A percentile compares a stretch with the other conserved stretches of the same genome.
phyloP scores from a whole-genome alignment of 2,888 invertebrate genomes.

The Eristalis tenax region DNA sequence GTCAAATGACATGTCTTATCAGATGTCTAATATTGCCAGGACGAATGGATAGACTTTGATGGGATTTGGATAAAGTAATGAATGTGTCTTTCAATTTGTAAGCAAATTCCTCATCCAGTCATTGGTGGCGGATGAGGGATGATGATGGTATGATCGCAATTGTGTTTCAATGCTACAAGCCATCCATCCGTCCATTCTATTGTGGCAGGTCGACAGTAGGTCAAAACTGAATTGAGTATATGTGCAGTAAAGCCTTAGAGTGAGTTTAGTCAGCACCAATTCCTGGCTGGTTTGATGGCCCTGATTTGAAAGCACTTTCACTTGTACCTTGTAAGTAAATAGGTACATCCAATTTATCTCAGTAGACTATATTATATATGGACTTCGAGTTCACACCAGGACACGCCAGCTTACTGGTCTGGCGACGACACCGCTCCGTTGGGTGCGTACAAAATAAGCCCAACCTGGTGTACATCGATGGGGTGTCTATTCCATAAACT shows the following conservation, averaged over 20 bases:
- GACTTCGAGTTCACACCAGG: not conserved
- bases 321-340: no score
- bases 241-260: not conserved
- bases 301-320: no score
- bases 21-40: not conserved
- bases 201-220: not conserved
- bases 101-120: not conserved
- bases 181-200: not conserved
- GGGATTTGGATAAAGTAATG: conserved; percentile 24
- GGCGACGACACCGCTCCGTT: not conserved
- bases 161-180: not conserved
- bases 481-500: not conserved
- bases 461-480: not conserved
- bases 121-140: not conserved
- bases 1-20: conserved; percentile 44
- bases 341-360: not conserved
- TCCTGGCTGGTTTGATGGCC: no score
- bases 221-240: not conserved
- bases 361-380: not conserved
- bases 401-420: not conserved
- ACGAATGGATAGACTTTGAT: conserved; percentile 5
- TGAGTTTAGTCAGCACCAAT: not conserved
- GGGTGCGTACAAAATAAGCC: not conserved
- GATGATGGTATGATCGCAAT: not conserved
- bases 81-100: conserved; percentile 2